phyloP scores from a whole-genome alignment of 2,113 vertebrate species.

The Terrapene triunguis region DNA sequence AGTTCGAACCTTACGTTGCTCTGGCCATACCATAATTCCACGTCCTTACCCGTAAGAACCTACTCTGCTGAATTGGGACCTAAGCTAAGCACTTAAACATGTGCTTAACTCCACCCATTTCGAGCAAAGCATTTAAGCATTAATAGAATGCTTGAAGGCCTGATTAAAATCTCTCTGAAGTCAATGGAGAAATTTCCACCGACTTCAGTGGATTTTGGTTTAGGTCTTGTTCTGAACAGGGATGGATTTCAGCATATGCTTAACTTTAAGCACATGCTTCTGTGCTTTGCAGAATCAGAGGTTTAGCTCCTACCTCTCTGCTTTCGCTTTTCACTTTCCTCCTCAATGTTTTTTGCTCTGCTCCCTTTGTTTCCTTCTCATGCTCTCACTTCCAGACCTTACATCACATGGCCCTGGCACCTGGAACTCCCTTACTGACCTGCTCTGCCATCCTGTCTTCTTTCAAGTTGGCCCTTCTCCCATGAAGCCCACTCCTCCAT shows the following conservation, averaged over 20 bases:
- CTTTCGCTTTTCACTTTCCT: neutral
- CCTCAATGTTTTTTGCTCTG: neutral
- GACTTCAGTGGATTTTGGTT: neutral
- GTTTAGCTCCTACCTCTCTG: neutral
- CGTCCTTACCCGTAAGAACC: neutral
- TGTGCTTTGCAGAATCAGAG: neutral
- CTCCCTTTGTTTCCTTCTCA: neutral
- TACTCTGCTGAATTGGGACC: too few species aligned
- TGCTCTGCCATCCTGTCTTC: neutral
- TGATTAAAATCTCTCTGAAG: neutral
- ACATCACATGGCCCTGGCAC: neutral
- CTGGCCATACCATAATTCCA: neutral
- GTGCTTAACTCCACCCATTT: neutral
- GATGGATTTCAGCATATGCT: neutral
- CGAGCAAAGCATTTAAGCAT: neutral
- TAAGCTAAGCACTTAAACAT: neutral
- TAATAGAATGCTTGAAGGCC: neutral
- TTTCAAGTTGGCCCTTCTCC: neutral
- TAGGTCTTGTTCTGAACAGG: neutral
- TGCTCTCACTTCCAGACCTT: neutral
- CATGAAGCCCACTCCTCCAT: neutral
- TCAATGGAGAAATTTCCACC: neutral
- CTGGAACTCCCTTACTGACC: neutral
- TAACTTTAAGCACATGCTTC: neutral
- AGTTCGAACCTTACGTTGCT: neutral